phyloP scores from a whole-genome alignment of 1,140 invertebrate species.

The Latrodectus geometricus region DNA sequence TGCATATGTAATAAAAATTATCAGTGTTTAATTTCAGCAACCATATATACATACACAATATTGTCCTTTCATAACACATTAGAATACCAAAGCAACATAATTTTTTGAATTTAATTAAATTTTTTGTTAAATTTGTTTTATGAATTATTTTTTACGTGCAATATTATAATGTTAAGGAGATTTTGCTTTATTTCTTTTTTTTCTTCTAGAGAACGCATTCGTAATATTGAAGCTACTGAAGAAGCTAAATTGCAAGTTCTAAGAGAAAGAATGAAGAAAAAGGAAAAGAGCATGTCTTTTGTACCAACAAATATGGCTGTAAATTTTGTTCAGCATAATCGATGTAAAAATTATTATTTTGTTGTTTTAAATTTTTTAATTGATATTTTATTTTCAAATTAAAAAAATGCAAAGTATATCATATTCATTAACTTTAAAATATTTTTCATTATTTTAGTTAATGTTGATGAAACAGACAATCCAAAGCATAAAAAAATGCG shows the following conservation, averaged over 20 bases:
- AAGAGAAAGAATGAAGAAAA: conserved; percentile 88
- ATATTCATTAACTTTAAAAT: too few species aligned
- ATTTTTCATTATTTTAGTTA: conserved; percentile 71
- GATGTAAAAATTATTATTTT: conserved; percentile 76
- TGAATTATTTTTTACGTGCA: too few species aligned
- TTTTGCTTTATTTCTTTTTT: too few species aligned
- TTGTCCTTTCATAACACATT: too few species aligned
- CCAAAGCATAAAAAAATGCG: conserved; percentile 69
- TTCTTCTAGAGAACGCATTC: conserved; percentile 85
- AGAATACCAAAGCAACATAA: too few species aligned
- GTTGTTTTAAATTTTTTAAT: background rate
- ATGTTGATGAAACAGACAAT: conserved; percentile 78
- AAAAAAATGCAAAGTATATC: too few species aligned
- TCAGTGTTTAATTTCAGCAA: too few species aligned
- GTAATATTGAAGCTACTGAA: conserved; percentile 98
- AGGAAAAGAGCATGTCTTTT: conserved; percentile 91
- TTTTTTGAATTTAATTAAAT: too few species aligned
- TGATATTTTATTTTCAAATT: background rate
- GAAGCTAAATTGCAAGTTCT: conserved; percentile 94
- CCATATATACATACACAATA: too few species aligned
- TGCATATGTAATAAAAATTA: too few species aligned
- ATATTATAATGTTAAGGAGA: too few species aligned
- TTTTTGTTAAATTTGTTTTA: too few species aligned
- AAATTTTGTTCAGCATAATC: conserved; percentile 96
- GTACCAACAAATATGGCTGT: conserved; percentile 98